Evolutionary conservation across 2,888 invertebrate genomes (phyloP).

Genomic region (Cerastoderma edule): DNA sequence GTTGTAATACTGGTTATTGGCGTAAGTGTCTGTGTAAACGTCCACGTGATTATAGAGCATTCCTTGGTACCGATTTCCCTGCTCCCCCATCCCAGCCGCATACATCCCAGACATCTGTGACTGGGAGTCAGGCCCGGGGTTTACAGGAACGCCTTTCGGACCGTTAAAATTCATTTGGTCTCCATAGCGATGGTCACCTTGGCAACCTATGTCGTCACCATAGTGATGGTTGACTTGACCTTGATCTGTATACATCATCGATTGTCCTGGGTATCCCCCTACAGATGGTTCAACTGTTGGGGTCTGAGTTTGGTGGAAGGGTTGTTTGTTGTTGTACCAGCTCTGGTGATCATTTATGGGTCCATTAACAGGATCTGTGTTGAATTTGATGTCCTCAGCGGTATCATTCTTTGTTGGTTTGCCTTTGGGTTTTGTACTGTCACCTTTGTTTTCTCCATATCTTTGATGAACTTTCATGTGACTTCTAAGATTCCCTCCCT

Average conservation of each 20-base stretch:
- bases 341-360: not conserved
- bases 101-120: not conserved
- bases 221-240: not conserved
- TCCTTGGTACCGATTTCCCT: not conserved
- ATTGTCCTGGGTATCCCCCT: not conserved
- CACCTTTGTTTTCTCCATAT: slow-evolving; percentile 6
- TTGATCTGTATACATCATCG: not conserved
- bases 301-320: not conserved
- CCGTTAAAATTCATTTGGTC: not conserved
- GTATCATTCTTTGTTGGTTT: not conserved
- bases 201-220: not conserved
- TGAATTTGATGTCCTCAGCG: not conserved
- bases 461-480: slow-evolving; percentile 48
- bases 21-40: not conserved
- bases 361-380: not conserved
- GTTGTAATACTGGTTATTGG: slow-evolving; percentile 15
- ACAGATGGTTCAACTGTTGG: not conserved
- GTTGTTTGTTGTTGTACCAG: not conserved
- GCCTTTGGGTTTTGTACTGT: not conserved
- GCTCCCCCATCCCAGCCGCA: too few species aligned
- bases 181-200: not conserved
- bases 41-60: not conserved
- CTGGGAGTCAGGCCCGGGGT: not conserved
- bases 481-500: slow-evolving; percentile 28
- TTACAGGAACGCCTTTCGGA: not conserved